These are phyloP conservation scores for Ailuropoda melanoleuca DNA, from an alignment of 2,113 vertebrate genomes.

Conservation along the genomic window DNA sequence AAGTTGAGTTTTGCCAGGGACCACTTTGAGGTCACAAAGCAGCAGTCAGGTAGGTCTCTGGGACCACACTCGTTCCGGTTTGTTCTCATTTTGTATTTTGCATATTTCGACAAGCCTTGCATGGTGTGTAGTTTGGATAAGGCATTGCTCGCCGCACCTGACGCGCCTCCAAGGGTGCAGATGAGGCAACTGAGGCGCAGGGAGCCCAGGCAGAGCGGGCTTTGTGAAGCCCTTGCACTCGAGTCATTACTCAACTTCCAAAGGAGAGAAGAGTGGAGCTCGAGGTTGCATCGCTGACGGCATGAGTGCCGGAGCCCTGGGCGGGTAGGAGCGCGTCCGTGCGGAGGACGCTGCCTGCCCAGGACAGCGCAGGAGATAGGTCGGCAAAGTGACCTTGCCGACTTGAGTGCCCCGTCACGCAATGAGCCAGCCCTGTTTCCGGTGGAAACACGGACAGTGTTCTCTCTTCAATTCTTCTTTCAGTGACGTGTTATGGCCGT, in stretches of 20 bases:
- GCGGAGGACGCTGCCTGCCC: neutral
- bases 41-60: neutral
- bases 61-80: neutral
- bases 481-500: neutral
- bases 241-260: neutral
- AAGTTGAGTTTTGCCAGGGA: neutral
- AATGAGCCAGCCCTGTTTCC: fast-evolving
- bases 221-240: neutral
- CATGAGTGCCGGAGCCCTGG: neutral
- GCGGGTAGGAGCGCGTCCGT: neutral
- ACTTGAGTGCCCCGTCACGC: no score
- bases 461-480: neutral
- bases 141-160: neutral
- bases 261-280: neutral
- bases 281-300: fast-evolving
- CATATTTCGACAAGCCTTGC: neutral
- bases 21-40: neutral
- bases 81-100: neutral
- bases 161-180: neutral
- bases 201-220: neutral
- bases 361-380: fast-evolving
- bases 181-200: neutral
- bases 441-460: neutral
- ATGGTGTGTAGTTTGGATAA: neutral
- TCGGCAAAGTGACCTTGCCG: no score